A percentile compares a stretch with the other conserved stretches of the same genome.
These are phyloP conservation scores for Melanerpes aurifrons DNA, from an alignment of 2,113 vertebrate genomes.

Conservation along the genomic window DNA sequence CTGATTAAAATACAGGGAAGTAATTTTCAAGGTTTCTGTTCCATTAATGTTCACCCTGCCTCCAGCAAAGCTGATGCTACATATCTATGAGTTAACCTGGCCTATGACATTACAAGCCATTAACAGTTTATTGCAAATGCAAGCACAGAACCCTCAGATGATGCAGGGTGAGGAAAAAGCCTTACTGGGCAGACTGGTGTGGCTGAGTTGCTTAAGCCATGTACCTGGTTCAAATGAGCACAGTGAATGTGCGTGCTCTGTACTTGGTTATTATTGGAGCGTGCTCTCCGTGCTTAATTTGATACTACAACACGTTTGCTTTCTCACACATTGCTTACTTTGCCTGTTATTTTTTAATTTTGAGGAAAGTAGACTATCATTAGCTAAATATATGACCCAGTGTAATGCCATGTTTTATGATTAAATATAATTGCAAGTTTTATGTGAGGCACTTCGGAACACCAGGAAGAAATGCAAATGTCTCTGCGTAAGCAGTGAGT, in stretches of 20 bases:
- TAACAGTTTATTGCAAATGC: not conserved
- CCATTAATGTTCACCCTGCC: not conserved
- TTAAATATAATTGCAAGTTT: not conserved
- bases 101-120: not conserved
- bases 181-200: not conserved
- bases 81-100: not conserved
- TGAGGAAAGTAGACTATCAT: not conserved
- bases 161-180: not conserved
- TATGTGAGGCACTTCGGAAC: not conserved
- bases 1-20: not conserved
- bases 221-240: not conserved
- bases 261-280: not conserved
- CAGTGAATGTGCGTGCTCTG: fast-evolving
- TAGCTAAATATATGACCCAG: not conserved
- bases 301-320: not conserved
- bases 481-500: not conserved
- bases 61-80: not conserved
- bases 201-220: not conserved
- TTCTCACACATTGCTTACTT: not conserved
- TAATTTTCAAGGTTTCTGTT: not conserved
- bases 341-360: not conserved
- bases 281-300: not conserved
- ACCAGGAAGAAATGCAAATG: not conserved
- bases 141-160: not conserved
- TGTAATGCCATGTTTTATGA: not conserved